Evolutionary conservation across 35 echinoderm and acorn worm genomes (phyloP), one percentile per base, ranked within the genome.

Genomic region (Acanthaster planci): DNA sequence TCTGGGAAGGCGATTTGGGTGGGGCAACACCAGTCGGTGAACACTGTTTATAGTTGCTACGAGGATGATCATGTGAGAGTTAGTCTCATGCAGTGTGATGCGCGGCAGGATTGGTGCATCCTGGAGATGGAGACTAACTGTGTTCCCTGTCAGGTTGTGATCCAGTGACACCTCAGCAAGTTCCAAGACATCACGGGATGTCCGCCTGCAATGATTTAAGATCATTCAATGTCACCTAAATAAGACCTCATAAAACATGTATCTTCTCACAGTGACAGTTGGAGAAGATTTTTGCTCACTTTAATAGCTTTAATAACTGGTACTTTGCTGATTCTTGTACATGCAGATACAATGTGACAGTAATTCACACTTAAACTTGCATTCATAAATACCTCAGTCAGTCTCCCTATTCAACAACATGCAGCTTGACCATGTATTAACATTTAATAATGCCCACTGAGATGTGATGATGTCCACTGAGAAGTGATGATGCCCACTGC

Each of bases 1-100:
- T 81, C 82, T 90, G 40, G 84, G 92, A 26, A 94, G 30, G 83
- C 88, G 90, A 60, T 83, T 91, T 19, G 96, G 96, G 47, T 99
- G 96, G 0, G 88, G 92, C 38, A 99, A 94, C 7, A 93, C 31
- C 17, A 97, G 51, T 22, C 96, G 39, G 37, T 94, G 89, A 23
- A 99, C 96, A 34, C 92, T 89, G 50, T 85, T 94, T 22, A 87
- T 87, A 19, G 92, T 99, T 16, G 96, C 90, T 5, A 99, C 82
- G n/a, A 99, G 67, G 51, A 94, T 82, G 52, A 99, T 86, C 18
- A 99, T 89, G 47, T 99, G 85, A 1, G 85, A 88, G 40, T 91
- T 81, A 19, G 92, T 99, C 83, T 99, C 96, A 59, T 99, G 96
- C 9, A 99, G 86, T 37, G 85, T 84, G 23, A 99, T 86, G 52